Conservation (phyloP, 2,888 invertebrate genomes). For the Oxycera nigricornis region DNA sequence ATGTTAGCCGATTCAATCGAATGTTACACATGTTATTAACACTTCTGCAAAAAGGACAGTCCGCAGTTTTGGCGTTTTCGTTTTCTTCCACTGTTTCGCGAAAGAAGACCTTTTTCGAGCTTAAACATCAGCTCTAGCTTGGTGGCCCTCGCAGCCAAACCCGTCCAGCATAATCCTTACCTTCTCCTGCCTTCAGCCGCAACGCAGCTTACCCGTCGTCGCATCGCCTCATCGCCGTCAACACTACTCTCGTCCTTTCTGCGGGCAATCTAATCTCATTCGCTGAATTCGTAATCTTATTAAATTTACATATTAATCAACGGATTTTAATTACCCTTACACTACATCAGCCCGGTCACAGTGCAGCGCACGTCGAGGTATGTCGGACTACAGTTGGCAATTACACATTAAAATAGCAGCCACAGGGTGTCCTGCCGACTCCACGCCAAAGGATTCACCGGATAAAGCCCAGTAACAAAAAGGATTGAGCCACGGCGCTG, state of each 20-base stretch:
- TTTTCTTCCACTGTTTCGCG: conserved; percentile 5
- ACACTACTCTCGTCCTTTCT: conserved; percentile 56
- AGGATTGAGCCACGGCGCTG: not conserved
- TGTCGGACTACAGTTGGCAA: conserved; percentile 37
- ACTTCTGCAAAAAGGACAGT: not conserved
- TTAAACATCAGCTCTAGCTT: conserved; percentile 6
- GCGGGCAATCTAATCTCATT: conserved; percentile 70
- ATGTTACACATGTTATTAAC: not conserved
- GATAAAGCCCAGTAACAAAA: not conserved
- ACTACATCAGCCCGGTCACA: conserved; percentile 55
- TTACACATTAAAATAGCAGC: conserved; percentile 41
- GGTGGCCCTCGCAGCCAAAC: conserved; percentile 23
- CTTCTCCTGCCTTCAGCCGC: not conserved
- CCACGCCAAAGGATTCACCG: conserved; percentile 1
- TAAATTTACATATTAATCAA: conserved; percentile 99
- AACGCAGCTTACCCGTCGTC: conserved; percentile 4
- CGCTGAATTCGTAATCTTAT: conserved; percentile 95
- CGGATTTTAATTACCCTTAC: conserved; percentile 95
- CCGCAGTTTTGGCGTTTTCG: not conserved
- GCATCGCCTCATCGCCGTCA: conserved; percentile 1
- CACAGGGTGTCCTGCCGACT: conserved; percentile 25
- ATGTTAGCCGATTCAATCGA: not conserved
- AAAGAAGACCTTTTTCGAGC: not conserved
- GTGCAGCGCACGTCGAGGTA: conserved; percentile 19
- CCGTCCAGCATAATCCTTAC: conserved; percentile 29